Percentiles rank a stretch among this genome's conserved stretches.
Conservation (phyloP, 2,888 invertebrate species). For the Pycnomerus fuliginosus region DNA sequence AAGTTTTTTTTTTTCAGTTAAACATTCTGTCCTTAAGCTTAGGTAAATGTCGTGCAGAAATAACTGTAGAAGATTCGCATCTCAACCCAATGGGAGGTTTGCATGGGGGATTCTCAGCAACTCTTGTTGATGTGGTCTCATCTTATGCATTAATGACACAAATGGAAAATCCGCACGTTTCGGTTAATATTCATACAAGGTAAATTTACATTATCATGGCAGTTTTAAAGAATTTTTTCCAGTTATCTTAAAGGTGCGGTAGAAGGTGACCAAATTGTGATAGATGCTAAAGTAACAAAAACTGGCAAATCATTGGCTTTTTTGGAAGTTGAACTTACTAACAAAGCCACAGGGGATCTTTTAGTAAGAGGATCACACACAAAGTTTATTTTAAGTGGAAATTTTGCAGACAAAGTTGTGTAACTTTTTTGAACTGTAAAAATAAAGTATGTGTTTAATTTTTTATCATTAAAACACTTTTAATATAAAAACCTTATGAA, state of each 20-base stretch:
- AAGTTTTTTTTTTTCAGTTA: constrained; percentile 32
- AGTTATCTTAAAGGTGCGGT: constrained; percentile 77
- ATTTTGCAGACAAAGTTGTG: no score
- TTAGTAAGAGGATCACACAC: constrained; percentile 84
- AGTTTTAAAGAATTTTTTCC: constrained; percentile 41
- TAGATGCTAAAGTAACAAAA: constrained; percentile 76
- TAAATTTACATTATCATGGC: neutral
- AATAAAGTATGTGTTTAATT: no score
- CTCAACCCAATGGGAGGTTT: constrained; percentile 72
- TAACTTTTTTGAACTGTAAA: no score
- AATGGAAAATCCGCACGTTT: constrained; percentile 66
- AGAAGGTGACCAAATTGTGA: constrained; percentile 74
- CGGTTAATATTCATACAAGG: constrained; percentile 42
- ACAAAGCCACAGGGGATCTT: constrained; percentile 70
- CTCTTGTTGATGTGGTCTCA: constrained; percentile 75
- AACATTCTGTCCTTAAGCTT: constrained; percentile 58
- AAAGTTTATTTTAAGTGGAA: constrained; percentile 58
- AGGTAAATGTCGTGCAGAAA: constrained; percentile 75
- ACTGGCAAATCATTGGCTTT: constrained; percentile 80
- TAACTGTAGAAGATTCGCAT: constrained; percentile 72
- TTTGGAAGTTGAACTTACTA: constrained; percentile 74
- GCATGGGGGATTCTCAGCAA: constrained; percentile 85
- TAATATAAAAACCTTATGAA: neutral
- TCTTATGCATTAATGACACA: constrained; percentile 75
- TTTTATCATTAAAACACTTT: no score